Conservation (phyloP, 2,888 invertebrate genomes). For the Euphydryas editha region DNA sequence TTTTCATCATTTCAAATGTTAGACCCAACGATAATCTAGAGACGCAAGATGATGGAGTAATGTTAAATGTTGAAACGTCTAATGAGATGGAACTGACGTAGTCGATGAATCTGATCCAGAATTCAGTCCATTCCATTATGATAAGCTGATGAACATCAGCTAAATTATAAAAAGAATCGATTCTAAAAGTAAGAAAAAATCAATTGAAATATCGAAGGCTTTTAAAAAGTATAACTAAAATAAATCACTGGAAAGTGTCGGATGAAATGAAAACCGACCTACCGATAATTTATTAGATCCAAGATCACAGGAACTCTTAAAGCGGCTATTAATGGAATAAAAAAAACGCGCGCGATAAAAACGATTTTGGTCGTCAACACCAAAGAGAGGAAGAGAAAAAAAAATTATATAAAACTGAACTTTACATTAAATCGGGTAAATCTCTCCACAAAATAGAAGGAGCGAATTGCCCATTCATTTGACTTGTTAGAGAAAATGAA, state of each 20-base stretch:
- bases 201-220: constrained; percentile 32
- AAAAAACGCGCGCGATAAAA: constrained; percentile 64
- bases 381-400: constrained; percentile 70
- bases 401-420: constrained; percentile 51
- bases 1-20: constrained; percentile 15
- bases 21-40: constrained; percentile 25
- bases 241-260: constrained; percentile 41
- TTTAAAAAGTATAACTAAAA: constrained; percentile 42
- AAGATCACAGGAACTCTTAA: constrained; percentile 20
- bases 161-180: constrained; percentile 63
- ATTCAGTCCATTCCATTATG: constrained; percentile 57
- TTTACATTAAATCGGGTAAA: constrained; percentile 69
- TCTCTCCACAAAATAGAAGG: constrained; percentile 65
- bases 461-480: constrained; percentile 82
- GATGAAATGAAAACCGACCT: constrained; percentile 32
- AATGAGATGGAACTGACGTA: constrained; percentile 55
- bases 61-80: constrained; percentile 60
- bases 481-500: constrained; percentile 70
- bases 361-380: constrained; percentile 83
- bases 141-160: constrained; percentile 57
- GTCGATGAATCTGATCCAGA: constrained; percentile 13
- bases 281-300: constrained; percentile 26
- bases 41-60: constrained; percentile 58
- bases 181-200: constrained; percentile 59
- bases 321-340: constrained; percentile 30